Base-by-base conservation (phyloP, 2,888 invertebrate genomes). In the Adineta ricciae region DNA sequence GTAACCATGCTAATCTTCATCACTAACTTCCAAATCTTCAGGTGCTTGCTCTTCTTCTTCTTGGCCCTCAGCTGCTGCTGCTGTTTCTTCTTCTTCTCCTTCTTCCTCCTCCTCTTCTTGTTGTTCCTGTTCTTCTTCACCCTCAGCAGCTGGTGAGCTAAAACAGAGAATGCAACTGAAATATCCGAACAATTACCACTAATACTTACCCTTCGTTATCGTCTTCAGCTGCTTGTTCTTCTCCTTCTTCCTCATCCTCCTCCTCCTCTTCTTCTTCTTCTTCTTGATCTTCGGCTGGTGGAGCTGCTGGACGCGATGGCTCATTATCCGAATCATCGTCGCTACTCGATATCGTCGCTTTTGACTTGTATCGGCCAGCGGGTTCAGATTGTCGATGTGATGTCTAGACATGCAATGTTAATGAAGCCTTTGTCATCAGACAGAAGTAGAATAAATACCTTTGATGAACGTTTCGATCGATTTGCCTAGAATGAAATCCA, bases 281-380 rank as follows among this genome's bases (percentile, higher is more conserved):
- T 56, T 84, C 73, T 36, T 84, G 46, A n/a, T 84, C 46, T 9
- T 64, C 50, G 14, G 56, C 64, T 38, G 41, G 8, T 54, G 49
- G 73, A 56, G 14, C 14, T 27, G 56, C 27, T 56, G 56, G 56
- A 27, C 14, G 56, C 3, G 56, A 56, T 56, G 27, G 56, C 24
- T 73, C 73, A 38, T 73, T 73, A 36, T 73, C 73, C 5, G 73
- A 73, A 21, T 73, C 56, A 56, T 56, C 56, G 0, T 56, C 73
- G 24, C 73, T 73, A 64, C 83, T 83, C 24, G 85, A 85, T 21
- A 85, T 85, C 16, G 83, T 83, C n/a, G 72, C 85, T 84, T 72
- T 85, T 38, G 85, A 85, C n/a, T 85, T 85, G 36, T 73, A 85
- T 46, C 73, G 52, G 24, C 83, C 72, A 82, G 24, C n/a, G 50